phyloP scores from a whole-genome alignment of 2,797 vertebrate genomes.

The Anolis apletophallus region DNA sequence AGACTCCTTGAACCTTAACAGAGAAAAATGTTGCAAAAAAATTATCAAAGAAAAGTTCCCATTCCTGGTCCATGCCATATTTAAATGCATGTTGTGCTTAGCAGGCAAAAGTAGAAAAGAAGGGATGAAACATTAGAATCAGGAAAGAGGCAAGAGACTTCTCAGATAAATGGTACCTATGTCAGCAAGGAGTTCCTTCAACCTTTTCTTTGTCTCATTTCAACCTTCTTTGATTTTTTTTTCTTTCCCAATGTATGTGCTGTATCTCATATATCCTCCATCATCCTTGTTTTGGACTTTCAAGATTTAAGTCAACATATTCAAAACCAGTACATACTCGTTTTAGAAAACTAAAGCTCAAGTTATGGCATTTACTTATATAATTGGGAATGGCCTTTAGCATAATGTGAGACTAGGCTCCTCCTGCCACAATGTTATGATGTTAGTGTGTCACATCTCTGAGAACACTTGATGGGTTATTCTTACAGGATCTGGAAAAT shows the following conservation, averaged over 20 bases:
- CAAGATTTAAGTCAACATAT: not conserved
- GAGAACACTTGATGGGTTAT: not conserved
- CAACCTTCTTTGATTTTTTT: not conserved
- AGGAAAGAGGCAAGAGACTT: not conserved
- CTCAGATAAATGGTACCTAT: not conserved
- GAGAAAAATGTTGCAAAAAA: not conserved
- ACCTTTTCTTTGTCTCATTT: not conserved
- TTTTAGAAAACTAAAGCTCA: not conserved
- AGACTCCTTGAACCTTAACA: not conserved
- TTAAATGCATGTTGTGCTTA: not conserved
- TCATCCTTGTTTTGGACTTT: not conserved
- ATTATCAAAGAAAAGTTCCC: not conserved
- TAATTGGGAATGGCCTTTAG: not conserved
- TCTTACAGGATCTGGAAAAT: not conserved
- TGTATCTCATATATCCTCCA: not conserved
- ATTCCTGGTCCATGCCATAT: not conserved
- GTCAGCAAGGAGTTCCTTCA: not conserved
- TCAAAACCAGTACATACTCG: not conserved
- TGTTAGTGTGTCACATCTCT: not conserved
- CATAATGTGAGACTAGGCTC: not conserved
- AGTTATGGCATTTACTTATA: not conserved
- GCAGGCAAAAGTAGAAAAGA: no score
- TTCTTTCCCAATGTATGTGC: not conserved
- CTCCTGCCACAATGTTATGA: not conserved
- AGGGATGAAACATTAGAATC: not conserved